A percentile compares a stretch with the other conserved stretches of the same genome.
These are phyloP conservation scores for Propithecus perrieri DNA, from an alignment of 2,797 vertebrate genomes.

Conservation along the genomic window DNA sequence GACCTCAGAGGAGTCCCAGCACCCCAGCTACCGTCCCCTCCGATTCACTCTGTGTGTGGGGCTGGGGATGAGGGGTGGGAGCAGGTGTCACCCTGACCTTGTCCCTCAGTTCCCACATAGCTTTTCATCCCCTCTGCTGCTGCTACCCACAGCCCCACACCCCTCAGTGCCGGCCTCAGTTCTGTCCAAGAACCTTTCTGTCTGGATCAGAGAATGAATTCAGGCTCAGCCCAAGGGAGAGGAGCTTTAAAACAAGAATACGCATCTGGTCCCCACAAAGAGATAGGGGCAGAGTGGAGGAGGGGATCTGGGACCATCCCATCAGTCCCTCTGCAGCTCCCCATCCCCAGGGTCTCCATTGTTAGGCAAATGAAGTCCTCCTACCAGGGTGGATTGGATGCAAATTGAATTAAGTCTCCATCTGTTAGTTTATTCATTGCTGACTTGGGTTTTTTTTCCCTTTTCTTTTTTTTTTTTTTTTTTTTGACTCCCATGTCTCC, in stretches of 20 bases:
- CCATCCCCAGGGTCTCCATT: conserved; percentile 46
- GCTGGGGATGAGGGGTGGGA: background rate
- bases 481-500: conserved; percentile 55
- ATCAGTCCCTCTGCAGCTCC: background rate
- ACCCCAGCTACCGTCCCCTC: background rate
- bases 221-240: conserved; percentile 49
- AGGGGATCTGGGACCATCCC: background rate
- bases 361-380: conserved; percentile 70
- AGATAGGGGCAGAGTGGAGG: background rate
- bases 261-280: conserved; percentile 62
- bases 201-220: conserved; percentile 57
- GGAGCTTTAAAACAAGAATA: conserved; percentile 58
- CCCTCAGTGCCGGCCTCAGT: background rate
- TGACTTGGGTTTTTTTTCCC: background rate
- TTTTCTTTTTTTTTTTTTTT: background rate
- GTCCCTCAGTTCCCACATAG: background rate
- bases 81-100: background rate
- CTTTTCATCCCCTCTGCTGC: background rate
- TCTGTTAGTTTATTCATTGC: conserved; percentile 76
- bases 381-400: conserved; percentile 53
- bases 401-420: conserved; percentile 77
- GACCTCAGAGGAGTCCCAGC: background rate
- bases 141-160: background rate
- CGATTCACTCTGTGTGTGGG: background rate
- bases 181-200: background rate